Evolutionary conservation across 2,888 invertebrate species (phyloP).

Genomic region (Luperina nickerlii): DNA sequence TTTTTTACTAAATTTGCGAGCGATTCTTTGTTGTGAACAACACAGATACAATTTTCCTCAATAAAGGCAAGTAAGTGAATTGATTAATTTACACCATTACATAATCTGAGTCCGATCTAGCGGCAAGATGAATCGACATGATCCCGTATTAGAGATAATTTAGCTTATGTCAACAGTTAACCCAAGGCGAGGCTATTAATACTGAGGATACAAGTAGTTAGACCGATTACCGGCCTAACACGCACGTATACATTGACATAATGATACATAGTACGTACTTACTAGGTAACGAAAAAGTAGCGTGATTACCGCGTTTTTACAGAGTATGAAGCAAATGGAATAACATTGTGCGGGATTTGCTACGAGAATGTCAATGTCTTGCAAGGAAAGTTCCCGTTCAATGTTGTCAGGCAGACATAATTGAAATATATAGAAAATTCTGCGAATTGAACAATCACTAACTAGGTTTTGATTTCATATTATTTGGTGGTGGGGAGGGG

Average conservation of each 20-base stretch:
- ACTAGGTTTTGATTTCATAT: neutral
- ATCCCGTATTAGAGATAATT: conserved; percentile 47
- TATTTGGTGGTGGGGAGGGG: neutral
- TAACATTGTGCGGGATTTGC: neutral
- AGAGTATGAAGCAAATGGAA: conserved; percentile 29
- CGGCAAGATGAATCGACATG: conserved; percentile 28
- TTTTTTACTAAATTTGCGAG: conserved; percentile 33
- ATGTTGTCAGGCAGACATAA: neutral
- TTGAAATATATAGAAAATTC: neutral
- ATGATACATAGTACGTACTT: conserved; percentile 15
- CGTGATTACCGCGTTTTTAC: conserved; percentile 18
- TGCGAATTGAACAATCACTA: neutral
- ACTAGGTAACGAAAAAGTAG: conserved; percentile 25
- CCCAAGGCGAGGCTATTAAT: conserved; percentile 31
- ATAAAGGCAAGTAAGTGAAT: conserved; percentile 31
- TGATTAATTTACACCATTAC: conserved; percentile 35
- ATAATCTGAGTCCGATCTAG: conserved; percentile 24
- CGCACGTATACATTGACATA: conserved; percentile 29
- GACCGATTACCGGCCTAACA: conserved; percentile 33
- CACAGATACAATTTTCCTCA: conserved; percentile 14
- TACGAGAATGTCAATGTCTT: neutral
- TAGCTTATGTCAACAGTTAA: conserved; percentile 46
- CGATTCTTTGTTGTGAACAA: conserved; percentile 27
- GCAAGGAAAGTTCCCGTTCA: too few species aligned
- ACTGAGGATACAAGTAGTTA: conserved; percentile 50